Evolutionary conservation across 1,140 invertebrate species (phyloP), one percentile per base, ranked within the genome.

Genomic region (Pristionchus pacificus): DNA sequence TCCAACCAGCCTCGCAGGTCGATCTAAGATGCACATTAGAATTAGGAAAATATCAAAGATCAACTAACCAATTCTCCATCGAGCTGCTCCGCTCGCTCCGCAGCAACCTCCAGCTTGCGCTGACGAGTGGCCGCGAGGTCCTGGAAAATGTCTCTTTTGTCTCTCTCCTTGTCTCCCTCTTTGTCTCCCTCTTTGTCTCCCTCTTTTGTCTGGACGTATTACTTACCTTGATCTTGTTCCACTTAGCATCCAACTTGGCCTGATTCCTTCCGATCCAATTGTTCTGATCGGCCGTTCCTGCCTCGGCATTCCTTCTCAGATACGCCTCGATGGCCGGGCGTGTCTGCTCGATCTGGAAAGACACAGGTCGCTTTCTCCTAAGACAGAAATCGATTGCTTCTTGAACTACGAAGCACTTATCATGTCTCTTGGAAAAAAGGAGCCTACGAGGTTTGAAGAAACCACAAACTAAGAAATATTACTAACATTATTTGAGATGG

Each of bases 31-130:
- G 38, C 6, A 49, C 6, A 49, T 10, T 10, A 10, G 38, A 10
- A 49, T 49, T 49, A 6, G 38, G 19, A 49, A 10, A 49, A 10
- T 49, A 6, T 49, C 38, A 49, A 49, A 49, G 38, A 49, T 49
- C 19, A 49, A 49, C 38, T 10, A 10, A 49, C 38, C 38, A 49
- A 15, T 72, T 60, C 28, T 74, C 67, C 72, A 83, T 78, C 28
- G 75, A 67, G 27, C 78, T 60, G 13, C 72, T 85, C 14, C 90
- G 90, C 84, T 95, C 98, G 93, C 79, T 93, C 93, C 15, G 97
- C 86, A 0, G 96, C 96, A 79, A 97, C 96, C 86, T 97, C 93
- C 24, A 98, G 85, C 86, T 98, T 97, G 81, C 95, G 96, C 84
- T 87, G 77, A 13, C 84, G 71, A 62, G 76, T 80, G 28, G 59